These are phyloP conservation scores for Cyanocitta stelleri DNA, from an alignment of 2,113 vertebrate species.

Conservation along the genomic window DNA sequence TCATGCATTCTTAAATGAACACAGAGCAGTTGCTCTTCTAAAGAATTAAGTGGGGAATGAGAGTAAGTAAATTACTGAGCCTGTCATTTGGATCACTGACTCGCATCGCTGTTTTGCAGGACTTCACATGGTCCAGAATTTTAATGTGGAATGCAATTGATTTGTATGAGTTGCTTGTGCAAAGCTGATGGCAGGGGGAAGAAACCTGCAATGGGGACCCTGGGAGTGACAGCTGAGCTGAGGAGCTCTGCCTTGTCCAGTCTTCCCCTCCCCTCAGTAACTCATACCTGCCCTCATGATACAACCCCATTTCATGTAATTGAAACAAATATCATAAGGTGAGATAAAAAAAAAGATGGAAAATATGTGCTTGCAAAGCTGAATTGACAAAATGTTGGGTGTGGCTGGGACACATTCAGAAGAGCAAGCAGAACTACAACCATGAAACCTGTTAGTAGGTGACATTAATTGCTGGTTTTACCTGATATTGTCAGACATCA, in stretches of 20 bases:
- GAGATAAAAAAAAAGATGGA: slow-evolving; percentile 33
- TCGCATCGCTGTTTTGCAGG: slow-evolving; percentile 51
- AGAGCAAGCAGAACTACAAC: slow-evolving; percentile 53
- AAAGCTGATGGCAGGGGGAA: neutral
- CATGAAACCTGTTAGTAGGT: slow-evolving; percentile 64
- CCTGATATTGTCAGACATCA: slow-evolving; percentile 40
- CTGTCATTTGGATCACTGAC: slow-evolving; percentile 65
- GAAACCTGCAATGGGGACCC: neutral
- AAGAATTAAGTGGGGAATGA: slow-evolving; percentile 67
- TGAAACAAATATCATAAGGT: neutral
- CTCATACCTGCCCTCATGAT: neutral
- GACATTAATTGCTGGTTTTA: slow-evolving; percentile 69
- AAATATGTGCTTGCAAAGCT: slow-evolving; percentile 51
- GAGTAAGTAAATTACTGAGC: slow-evolving; percentile 58
- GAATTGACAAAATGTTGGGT: slow-evolving; percentile 25
- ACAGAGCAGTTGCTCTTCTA: slow-evolving; percentile 45
- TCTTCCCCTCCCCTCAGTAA: neutral
- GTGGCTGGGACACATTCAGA: slow-evolving; percentile 44
- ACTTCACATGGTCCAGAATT: slow-evolving; percentile 49
- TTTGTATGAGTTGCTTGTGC: slow-evolving; percentile 55
- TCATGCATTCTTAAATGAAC: slow-evolving; percentile 54
- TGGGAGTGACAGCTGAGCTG: neutral
- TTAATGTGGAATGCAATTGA: slow-evolving; percentile 45
- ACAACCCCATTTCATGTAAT: neutral
- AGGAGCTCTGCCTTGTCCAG: neutral